phyloP scores from a whole-genome alignment of 1,140 invertebrate species.

The Meloidogyne hapla region DNA sequence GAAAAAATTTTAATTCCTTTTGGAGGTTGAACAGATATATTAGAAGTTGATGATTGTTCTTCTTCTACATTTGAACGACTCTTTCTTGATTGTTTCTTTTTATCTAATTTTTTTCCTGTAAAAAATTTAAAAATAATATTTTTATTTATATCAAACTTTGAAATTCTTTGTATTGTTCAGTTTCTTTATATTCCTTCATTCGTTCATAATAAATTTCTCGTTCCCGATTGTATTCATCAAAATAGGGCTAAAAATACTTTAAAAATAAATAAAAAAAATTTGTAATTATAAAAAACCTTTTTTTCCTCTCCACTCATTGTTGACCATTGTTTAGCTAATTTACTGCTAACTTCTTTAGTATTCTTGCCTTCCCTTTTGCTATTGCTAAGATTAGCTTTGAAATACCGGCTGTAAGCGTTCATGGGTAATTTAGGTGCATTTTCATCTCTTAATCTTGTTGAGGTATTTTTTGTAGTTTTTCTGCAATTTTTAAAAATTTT shows the following conservation, averaged over 20 bases:
- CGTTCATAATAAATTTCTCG: not conserved
- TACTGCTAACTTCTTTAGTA: not conserved
- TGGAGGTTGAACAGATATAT: not conserved
- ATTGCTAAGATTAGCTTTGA: not conserved
- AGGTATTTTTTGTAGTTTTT: not conserved
- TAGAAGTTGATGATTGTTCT: not conserved
- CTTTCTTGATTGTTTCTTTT: not conserved
- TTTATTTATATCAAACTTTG: not conserved
- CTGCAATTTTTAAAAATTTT: not conserved
- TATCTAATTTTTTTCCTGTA: not conserved
- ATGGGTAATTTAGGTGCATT: not conserved
- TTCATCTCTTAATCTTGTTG: not conserved
- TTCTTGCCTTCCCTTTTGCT: not conserved
- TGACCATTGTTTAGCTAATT: not conserved
- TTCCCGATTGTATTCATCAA: not conserved
- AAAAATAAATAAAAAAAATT: not conserved
- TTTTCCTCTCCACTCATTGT: not conserved
- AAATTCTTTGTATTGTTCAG: not conserved
- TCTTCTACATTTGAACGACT: not conserved
- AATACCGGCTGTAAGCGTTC: not conserved
- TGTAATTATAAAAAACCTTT: not conserved
- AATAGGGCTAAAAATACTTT: not conserved
- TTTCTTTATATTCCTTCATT: not conserved
- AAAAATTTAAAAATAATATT: not conserved
- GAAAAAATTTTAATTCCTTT: not conserved